phyloP scores from a whole-genome alignment of 30 jellyfish, hydroid and myxozoan genomes.

The Sanderia malayensis region DNA sequence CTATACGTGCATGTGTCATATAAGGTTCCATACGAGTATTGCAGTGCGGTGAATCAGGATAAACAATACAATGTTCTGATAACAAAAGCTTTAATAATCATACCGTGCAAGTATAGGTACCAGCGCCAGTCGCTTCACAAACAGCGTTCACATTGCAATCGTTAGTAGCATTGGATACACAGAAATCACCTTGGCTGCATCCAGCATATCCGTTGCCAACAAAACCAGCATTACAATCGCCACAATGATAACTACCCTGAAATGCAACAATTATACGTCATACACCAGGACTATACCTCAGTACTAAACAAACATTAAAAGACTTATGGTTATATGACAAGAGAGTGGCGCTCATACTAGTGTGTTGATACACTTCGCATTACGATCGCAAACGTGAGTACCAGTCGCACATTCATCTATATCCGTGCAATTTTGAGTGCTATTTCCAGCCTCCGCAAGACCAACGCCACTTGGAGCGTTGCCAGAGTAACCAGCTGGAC shows the following conservation, averaged over 20 bases:
- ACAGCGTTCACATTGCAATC: constrained; percentile 73
- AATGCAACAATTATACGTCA: no score
- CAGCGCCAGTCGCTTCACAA: constrained; percentile 69
- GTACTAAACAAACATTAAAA: no score
- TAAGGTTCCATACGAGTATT: no score
- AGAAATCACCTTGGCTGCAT: constrained; percentile 86
- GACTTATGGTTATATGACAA: no score
- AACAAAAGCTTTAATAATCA: no score
- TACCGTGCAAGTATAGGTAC: constrained; percentile 72
- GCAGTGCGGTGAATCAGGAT: no score
- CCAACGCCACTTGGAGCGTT: constrained; percentile 96
- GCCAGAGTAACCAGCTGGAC: constrained; percentile 93
- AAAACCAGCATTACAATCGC: constrained; percentile 92
- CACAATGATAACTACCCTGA: constrained; percentile 90
- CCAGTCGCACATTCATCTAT: constrained; percentile 76
- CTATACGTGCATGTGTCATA: no score
- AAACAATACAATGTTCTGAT: no score
- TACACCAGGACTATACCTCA: no score
- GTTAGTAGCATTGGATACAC: constrained; percentile 57
- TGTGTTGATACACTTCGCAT: constrained; percentile 82
- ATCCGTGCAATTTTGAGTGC: constrained; percentile 79
- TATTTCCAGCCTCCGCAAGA: constrained; percentile 59
- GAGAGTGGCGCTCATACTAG: no score
- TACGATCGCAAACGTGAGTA: constrained; percentile 71
- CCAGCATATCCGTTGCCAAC: constrained; percentile 97